Evolutionary conservation across 2,113 vertebrate genomes (phyloP).

Genomic region (Bothrops jararaca): DNA sequence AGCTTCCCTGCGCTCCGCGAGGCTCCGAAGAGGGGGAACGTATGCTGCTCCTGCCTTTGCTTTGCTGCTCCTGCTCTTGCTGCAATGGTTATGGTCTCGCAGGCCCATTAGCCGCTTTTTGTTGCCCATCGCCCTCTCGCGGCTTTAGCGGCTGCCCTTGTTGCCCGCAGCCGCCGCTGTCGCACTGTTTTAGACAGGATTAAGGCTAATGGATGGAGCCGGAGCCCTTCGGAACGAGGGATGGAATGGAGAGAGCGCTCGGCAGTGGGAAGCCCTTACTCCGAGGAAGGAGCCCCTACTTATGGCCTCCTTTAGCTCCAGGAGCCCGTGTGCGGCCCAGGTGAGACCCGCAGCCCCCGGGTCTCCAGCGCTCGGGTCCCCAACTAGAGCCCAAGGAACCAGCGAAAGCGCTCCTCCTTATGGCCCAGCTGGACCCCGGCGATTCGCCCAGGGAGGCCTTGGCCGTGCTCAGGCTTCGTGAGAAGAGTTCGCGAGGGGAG

Average conservation of each 20-base stretch:
- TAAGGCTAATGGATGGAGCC: slow-evolving; percentile 76
- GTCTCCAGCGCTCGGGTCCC: slow-evolving; percentile 43
- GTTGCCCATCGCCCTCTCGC: slow-evolving; percentile 61
- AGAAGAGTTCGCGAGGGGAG: too few relatives aligned
- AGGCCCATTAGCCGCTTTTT: slow-evolving; percentile 64
- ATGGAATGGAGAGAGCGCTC: not conserved
- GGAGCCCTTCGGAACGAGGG: not conserved
- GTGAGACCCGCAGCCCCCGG: slow-evolving; percentile 52
- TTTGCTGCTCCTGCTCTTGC: not conserved
- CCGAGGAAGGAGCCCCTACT: slow-evolving; percentile 29
- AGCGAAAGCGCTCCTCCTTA: slow-evolving; percentile 34
- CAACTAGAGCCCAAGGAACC: slow-evolving; percentile 55
- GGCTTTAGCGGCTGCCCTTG: slow-evolving; percentile 75
- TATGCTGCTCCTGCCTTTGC: too few relatives aligned
- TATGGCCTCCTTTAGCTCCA: slow-evolving; percentile 70
- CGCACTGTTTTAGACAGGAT: slow-evolving; percentile 82
- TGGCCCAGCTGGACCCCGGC: slow-evolving; percentile 26
- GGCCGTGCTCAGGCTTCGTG: not conserved
- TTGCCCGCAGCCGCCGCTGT: slow-evolving; percentile 56
- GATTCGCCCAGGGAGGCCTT: not conserved
- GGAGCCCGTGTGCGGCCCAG: slow-evolving; percentile 60
- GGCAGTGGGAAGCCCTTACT: not conserved
- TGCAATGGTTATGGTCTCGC: slow-evolving; percentile 80
- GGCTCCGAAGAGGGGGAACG: too few relatives aligned
- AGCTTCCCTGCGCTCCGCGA: too few relatives aligned